Evolutionary conservation across 37 sponge, comb jelly and placozoan species (phyloP).

Genomic region (Agelas oroides): DNA sequence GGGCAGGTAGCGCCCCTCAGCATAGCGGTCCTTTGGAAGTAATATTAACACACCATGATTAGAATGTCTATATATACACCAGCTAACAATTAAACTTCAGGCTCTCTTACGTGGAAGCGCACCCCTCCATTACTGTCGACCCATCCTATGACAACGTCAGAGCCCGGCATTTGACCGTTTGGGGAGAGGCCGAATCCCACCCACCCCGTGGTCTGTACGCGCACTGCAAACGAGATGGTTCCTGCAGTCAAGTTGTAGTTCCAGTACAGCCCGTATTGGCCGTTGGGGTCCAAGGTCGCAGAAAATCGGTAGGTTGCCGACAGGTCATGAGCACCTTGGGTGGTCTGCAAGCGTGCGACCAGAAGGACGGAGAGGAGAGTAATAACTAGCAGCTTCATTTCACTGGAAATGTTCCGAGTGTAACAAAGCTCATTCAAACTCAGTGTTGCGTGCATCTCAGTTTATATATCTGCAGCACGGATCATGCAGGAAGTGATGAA

Average conservation of each 20-base stretch:
- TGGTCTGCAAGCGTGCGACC: background rate
- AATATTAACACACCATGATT: too few relatives aligned
- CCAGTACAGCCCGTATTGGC: constrained; percentile 30
- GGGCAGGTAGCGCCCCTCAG: constrained; percentile 15
- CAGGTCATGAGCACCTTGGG: background rate
- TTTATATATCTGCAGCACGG: too few relatives aligned
- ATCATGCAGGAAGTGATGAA: too few relatives aligned
- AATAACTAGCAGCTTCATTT: too few relatives aligned
- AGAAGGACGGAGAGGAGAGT: background rate
- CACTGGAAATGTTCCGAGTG: too few relatives aligned
- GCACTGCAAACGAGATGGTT: constrained; percentile 44
- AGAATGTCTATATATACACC: too few relatives aligned
- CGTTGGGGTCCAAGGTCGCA: background rate
- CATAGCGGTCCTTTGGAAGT: constrained; percentile 60
- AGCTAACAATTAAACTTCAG: too few relatives aligned
- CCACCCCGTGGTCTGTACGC: constrained; percentile 48
- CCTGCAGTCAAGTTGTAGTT: background rate
- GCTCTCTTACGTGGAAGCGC: constrained; percentile 12
- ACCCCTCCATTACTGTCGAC: constrained; percentile 8
- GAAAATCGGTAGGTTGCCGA: background rate
- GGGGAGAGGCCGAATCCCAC: constrained; percentile 59
- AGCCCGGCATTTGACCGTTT: constrained; percentile 56
- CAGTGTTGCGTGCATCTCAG: too few relatives aligned
- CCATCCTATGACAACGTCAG: constrained; percentile 65
- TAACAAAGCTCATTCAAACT: too few relatives aligned